Conservation (phyloP, 1,140 invertebrate species). For the Orchestia grillus region DNA sequence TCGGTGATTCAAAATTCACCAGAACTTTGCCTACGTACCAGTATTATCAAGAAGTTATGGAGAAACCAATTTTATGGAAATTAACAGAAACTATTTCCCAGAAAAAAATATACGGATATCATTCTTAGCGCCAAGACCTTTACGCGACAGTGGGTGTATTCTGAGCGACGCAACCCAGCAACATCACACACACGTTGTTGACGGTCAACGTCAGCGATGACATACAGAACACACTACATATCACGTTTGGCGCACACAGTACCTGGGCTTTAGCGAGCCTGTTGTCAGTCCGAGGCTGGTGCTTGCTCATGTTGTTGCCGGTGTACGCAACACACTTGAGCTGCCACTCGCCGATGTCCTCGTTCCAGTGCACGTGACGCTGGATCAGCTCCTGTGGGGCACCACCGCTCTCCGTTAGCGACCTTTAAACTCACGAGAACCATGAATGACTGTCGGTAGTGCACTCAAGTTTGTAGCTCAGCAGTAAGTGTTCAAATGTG, state of each 20-base stretch:
- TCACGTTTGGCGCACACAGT: neutral
- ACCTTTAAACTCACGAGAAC: too few relatives aligned
- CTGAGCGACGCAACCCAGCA: neutral
- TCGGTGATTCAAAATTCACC: too few relatives aligned
- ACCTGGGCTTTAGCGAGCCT: constrained; percentile 63
- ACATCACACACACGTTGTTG: neutral
- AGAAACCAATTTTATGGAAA: too few relatives aligned
- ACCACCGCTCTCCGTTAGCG: constrained; percentile 10
- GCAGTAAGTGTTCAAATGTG: neutral
- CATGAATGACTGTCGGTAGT: too few relatives aligned
- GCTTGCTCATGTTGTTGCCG: constrained; percentile 92
- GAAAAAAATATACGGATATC: too few relatives aligned
- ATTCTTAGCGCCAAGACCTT: too few relatives aligned
- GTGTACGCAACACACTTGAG: constrained; percentile 98
- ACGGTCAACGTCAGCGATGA: too few relatives aligned
- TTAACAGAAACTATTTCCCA: too few relatives aligned
- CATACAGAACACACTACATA: too few relatives aligned
- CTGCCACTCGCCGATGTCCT: constrained; percentile 98
- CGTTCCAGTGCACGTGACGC: constrained; percentile 94
- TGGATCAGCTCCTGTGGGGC: constrained; percentile 85
- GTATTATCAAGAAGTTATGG: too few relatives aligned
- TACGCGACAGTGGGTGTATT: neutral
- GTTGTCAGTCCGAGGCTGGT: constrained; percentile 60
- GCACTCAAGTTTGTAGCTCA: neutral
- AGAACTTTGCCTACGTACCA: too few relatives aligned